Conservation (phyloP, 92 coral and sea anemone genomes). For the Desmophyllum pertusum region DNA sequence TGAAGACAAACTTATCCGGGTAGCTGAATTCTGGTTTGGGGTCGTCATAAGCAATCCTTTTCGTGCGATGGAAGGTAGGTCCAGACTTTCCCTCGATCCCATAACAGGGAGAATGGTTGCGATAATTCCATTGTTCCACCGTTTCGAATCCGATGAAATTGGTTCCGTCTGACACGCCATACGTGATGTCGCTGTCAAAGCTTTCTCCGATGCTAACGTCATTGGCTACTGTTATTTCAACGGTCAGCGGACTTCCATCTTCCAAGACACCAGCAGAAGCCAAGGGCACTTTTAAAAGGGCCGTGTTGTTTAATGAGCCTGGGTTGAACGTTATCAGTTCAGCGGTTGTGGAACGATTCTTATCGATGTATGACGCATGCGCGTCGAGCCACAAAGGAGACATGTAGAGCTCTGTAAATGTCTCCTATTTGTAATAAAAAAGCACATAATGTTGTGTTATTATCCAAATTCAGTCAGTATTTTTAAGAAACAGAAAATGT, state of each 20-base stretch:
- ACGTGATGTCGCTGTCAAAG: not conserved
- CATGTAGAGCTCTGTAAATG: not conserved
- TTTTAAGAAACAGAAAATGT: too few species aligned
- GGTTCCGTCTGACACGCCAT: conserved; percentile 44
- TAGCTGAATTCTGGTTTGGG: not conserved
- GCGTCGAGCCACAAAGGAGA: conserved; percentile 12
- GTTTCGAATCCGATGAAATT: conserved; percentile 34
- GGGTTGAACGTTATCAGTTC: conserved; percentile 44
- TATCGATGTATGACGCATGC: conserved; percentile 26
- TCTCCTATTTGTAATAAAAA: not conserved
- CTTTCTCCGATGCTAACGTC: conserved; percentile 9
- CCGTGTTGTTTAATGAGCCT: conserved; percentile 13
- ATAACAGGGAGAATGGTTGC: not conserved
- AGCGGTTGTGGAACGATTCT: conserved; percentile 4
- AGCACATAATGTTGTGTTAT: too few species aligned
- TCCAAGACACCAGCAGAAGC: not conserved
- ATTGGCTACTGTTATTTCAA: conserved; percentile 25
- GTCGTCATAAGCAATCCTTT: not conserved
- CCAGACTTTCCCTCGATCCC: conserved; percentile 9
- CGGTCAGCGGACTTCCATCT: conserved; percentile 33
- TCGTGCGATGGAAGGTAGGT: not conserved
- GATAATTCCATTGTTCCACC: not conserved
- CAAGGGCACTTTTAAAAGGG: conserved; percentile 33
- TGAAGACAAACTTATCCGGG: not conserved
- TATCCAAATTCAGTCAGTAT: too few species aligned